Evolutionary conservation across 1,140 invertebrate species (phyloP).

Genomic region (Dermatophagoides farinae): DNA sequence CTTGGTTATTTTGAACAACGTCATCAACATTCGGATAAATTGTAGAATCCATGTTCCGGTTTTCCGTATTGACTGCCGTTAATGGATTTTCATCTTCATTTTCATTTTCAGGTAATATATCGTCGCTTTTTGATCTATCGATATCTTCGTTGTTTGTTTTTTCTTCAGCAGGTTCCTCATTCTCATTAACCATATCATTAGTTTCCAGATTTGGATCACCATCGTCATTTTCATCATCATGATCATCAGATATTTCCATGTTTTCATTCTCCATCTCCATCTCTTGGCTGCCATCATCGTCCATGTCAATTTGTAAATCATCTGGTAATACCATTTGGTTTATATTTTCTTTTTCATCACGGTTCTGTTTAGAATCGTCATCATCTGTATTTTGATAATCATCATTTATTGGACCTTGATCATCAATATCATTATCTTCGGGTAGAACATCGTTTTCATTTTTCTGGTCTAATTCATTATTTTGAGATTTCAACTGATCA

Average conservation of each 20-base stretch:
- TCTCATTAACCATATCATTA: conserved; percentile 19
- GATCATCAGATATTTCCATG: background rate
- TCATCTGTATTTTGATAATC: conserved; percentile 20
- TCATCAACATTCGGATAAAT: conserved; percentile 20
- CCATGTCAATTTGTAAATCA: conserved; percentile 42
- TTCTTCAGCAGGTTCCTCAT: conserved; percentile 37
- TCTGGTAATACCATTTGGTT: conserved; percentile 15
- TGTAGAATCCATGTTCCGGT: conserved; percentile 16
- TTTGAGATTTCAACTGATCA: conserved; percentile 17
- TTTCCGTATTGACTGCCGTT: conserved; percentile 21
- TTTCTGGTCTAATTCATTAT: conserved; percentile 29
- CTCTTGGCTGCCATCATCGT: conserved; percentile 31
- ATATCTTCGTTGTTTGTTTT: conserved; percentile 14
- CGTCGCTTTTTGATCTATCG: conserved; percentile 21
- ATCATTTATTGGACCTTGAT: conserved; percentile 24
- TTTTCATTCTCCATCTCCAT: conserved; percentile 24
- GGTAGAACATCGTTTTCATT: conserved; percentile 8
- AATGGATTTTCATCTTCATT: conserved; percentile 20
- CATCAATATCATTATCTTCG: conserved; percentile 12
- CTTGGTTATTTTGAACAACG: background rate
- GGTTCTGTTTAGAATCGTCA: conserved; percentile 17
- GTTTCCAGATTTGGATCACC: conserved; percentile 13
- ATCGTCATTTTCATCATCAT: conserved; percentile 11
- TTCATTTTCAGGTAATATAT: conserved; percentile 24
- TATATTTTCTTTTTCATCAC: conserved; percentile 32